Base-by-base conservation (phyloP, 2,888 invertebrate genomes). In the Hofmannophila pseudospretella region DNA sequence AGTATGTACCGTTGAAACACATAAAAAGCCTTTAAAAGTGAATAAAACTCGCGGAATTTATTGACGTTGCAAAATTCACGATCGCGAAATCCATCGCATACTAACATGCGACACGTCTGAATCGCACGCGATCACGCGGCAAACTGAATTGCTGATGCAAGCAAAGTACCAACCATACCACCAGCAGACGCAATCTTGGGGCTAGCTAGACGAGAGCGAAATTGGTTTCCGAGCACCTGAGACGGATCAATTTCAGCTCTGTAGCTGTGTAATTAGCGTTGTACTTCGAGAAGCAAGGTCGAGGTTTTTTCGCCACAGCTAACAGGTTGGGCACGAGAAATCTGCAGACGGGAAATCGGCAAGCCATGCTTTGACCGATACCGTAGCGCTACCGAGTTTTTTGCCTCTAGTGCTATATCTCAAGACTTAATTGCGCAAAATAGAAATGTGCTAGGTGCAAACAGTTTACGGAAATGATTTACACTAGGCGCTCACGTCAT, bases 261-360 rank as follows among this genome's bases (percentile, higher is more conserved):
- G 57, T 36, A 37, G 16, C 31, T 36, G 39, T 45, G 42, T 32
- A 23, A 42, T 57, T 71, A 73, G 41, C 67, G 71, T 66, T 54
- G 51, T 61, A 51, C 58, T 61, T 73, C 37, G 49, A 26, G 38
- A 48, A 42, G 38, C 51, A 49, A 47, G 43, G 53, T 59, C 44
- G 49, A 42, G 38, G 47, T 67, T 75, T 74, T 71, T 68, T 59
- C 35, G 47, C 41, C 46, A 46, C 58, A 48, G 39, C 65, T 62
- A 73, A 75, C 75, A 71, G 71, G 79, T 80, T 74, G 56, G 42
- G 51, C 61, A 57, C 73, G 71, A 79, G 78, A 80, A 79, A 79
- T 72, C 69, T 57, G 61, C 67, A 58, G 66, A 63, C 54, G 54
- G 70, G 73, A 76, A 76, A 69, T 65, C 54, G 59, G 67, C 60